Percentiles rank a stretch among this genome's conserved stretches.
Evolutionary conservation across 2,797 vertebrate genomes (phyloP).

Genomic region (Acipenser transmontanus): DNA sequence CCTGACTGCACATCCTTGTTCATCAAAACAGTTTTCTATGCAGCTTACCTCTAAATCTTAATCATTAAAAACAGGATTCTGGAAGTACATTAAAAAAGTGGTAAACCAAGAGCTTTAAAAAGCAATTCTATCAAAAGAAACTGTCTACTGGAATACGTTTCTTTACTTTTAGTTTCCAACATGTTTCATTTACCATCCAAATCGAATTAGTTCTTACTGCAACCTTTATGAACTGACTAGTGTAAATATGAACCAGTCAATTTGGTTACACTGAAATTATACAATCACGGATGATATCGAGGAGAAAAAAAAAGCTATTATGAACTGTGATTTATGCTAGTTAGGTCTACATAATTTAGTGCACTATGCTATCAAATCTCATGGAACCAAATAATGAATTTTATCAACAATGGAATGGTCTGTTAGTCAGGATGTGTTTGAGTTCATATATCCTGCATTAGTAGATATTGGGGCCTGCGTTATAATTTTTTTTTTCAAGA

Average conservation of each 20-base stretch:
- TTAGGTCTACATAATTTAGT: constrained; percentile 53
- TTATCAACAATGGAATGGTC: constrained; percentile 51
- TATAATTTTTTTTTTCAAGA: too few relatives aligned
- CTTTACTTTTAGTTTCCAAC: too few relatives aligned
- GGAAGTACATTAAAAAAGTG: too few relatives aligned
- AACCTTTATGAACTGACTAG: constrained; percentile 7
- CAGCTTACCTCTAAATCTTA: too few relatives aligned
- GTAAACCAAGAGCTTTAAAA: too few relatives aligned
- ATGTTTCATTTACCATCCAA: too few relatives aligned
- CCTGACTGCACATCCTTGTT: too few relatives aligned
- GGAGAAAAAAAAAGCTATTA: constrained; percentile 42
- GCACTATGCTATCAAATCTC: constrained; percentile 56
- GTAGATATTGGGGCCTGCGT: constrained; percentile 27
- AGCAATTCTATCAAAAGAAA: too few relatives aligned
- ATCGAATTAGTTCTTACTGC: background rate
- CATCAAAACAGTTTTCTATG: too few relatives aligned
- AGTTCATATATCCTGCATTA: constrained; percentile 46
- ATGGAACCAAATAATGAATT: constrained; percentile 53
- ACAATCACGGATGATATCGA: constrained; percentile 24
- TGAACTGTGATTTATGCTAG: constrained; percentile 43
- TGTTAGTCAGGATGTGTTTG: constrained; percentile 48
- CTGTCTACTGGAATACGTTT: too few relatives aligned
- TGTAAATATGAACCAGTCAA: background rate
- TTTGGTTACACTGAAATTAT: background rate
- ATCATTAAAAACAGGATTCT: too few relatives aligned